phyloP scores from a whole-genome alignment of 2,888 invertebrate species.

The Nezara viridula region DNA sequence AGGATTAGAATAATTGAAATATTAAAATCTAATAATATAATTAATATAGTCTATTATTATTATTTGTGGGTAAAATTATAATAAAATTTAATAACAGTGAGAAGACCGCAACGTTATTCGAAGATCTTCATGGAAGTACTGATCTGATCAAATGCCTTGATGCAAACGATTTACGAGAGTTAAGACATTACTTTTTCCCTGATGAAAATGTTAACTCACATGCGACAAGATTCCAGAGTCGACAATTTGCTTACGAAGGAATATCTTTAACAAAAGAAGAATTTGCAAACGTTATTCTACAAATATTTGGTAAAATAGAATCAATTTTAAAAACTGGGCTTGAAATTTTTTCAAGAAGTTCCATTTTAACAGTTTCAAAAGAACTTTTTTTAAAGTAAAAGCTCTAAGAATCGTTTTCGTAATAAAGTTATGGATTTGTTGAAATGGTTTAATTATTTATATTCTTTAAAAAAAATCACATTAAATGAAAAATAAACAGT shows the following conservation, averaged over 20 bases:
- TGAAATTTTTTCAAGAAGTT: too few relatives aligned
- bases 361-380: too few relatives aligned
- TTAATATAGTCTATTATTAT: neutral
- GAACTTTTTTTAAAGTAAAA: too few relatives aligned
- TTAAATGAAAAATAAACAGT: too few relatives aligned
- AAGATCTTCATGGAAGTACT: neutral
- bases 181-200: slow-evolving; percentile 20
- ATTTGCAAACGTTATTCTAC: slow-evolving; percentile 24
- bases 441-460: too few relatives aligned
- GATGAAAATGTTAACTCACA: neutral
- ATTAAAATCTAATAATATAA: neutral
- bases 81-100: slow-evolving; percentile 8
- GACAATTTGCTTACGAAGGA: neutral
- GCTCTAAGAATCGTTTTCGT: too few relatives aligned
- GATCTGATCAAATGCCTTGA: slow-evolving; percentile 15
- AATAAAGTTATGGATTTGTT: too few relatives aligned
- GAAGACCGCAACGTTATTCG: neutral
- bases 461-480: too few relatives aligned
- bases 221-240: neutral
- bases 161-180: neutral
- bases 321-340: neutral
- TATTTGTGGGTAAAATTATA: neutral
- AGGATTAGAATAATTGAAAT: neutral
- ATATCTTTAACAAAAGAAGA: neutral
- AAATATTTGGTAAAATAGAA: slow-evolving; percentile 38